These are phyloP conservation scores for Pangasius sanitwongsei DNA, from an alignment of 2,797 vertebrate species.

Conservation along the genomic window DNA sequence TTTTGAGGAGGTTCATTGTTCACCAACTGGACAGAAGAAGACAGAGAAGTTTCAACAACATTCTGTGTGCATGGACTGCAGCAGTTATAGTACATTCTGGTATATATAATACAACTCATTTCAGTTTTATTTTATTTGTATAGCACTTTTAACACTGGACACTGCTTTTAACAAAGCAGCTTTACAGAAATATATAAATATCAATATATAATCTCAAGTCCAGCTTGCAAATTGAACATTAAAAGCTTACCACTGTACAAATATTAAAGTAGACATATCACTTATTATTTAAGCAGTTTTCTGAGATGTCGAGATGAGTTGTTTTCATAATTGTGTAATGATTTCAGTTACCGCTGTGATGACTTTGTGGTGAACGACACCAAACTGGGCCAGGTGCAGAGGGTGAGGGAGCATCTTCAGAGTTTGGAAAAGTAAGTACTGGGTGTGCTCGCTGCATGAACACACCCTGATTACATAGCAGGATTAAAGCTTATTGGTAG, in stretches of 20 bases:
- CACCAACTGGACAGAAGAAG: conserved; percentile 81
- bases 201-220: conserved; percentile 61
- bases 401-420: conserved; percentile 94
- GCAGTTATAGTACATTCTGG: conserved; percentile 96
- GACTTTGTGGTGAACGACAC: conserved; percentile 98
- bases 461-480: neutral
- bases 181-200: no score
- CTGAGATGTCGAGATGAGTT: no score
- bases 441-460: neutral
- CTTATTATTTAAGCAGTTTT: neutral
- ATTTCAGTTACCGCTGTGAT: conserved; percentile 93
- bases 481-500: neutral
- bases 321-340: conserved; percentile 12
- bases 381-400: conserved; percentile 93
- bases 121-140: no score
- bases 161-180: no score
- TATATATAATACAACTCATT: conserved; percentile 69
- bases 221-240: neutral
- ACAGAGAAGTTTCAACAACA: conserved; percentile 87
- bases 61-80: conserved; percentile 97
- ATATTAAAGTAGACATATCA: neutral
- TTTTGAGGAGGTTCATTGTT: conserved; percentile 89
- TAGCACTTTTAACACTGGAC: no score
- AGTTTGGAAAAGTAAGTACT: conserved; percentile 94
- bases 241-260: neutral